Evolutionary conservation across 2,888 invertebrate genomes (phyloP), one percentile per base, ranked within the genome.

Genomic region (Tryphoninae sp.): DNA sequence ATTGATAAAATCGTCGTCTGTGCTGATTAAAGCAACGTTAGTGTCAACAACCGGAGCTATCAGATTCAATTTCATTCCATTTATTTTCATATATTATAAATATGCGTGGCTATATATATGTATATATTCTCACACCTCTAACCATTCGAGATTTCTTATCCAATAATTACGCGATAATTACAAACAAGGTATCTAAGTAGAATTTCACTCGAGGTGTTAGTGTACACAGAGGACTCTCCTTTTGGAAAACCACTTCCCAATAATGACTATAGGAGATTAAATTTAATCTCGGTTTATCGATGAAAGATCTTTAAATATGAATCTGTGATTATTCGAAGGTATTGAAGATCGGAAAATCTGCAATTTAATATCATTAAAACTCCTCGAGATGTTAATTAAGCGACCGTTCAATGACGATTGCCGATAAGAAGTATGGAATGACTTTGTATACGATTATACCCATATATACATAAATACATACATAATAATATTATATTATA

Each of bases 101-200:
- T 26, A 51, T 13, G 40, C n/a, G 45, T 59, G 7, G 51, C 53
- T 51, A 26, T 16, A 23, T 42, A 7, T 58, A 62, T 73, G 16
- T 40, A 33, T 42, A 26, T 69, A 22, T 74, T 69, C 59, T 49
- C 62, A 42, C 62, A 58, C 55, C 68, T 72, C 40, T 58, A 16
- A 16, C 9, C 45, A 79, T 26, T 13, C 62, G 73, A 53, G 62
- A 49, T 61, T 55, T 49, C 45, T 23, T 62, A 74, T 68, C 68
- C 33, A 62, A 73, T 53, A 79, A 79, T 79, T 79, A 74, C 33
- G 61, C 61, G 68, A 68, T 62, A 62, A 73, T 78, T 73, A 67
- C 61, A 62, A 67, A 78, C 71, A 26, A 62, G 40, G 45, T 42
- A 67, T 75, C 64, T 59, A 42, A 58, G 45, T 62, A 68, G 53